A percentile compares a stretch with the other conserved stretches of the same genome.
Evolutionary conservation across 1,140 invertebrate species (phyloP).

Genomic region (roundworm (Caenorhabditis elegans)): WBcel235 BX284604.4:9463501-9464000

Average conservation of each 20-base stretch:
- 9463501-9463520: neutral
- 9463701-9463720: conserved; percentile 2
- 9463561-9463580: neutral
- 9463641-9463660: neutral
- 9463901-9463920: neutral
- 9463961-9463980: conserved; percentile 1
- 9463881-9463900: neutral
- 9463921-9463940: neutral
- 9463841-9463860: conserved; percentile 18
- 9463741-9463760: neutral
- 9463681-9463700: neutral
- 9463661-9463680: conserved; percentile 23
- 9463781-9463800: neutral
- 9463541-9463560: conserved; percentile 26
- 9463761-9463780: conserved; percentile 4
- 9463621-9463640: neutral
- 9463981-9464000: neutral
- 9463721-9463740: neutral
- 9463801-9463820: neutral
- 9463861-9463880: neutral
- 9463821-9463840: neutral
- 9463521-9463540: neutral
- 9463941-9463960: neutral
- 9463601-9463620: neutral
- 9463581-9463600: neutral